Evolutionary conservation across 1,140 invertebrate species (phyloP), one percentile per base, ranked within the genome.

Genomic region (Argopecten irradians): DNA sequence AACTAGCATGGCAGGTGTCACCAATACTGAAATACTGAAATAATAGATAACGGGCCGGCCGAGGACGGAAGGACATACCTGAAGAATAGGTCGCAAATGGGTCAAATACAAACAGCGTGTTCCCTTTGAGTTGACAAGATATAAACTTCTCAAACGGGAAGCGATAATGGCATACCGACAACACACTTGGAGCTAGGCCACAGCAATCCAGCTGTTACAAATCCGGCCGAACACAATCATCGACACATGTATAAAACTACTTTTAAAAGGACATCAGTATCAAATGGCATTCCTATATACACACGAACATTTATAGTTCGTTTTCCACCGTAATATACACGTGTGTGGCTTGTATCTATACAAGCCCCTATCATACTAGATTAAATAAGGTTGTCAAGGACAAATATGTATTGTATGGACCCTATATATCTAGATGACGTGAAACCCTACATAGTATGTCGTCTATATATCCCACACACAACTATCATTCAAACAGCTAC

Each of bases 121-220:
- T 71, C n/a, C 55, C n/a, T 71, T 71, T 71, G 55, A 71, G 55
- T 71, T 71, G 55, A 71, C 55, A 28, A n/a, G 55, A 71, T 71
- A 28, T 71, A 71, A 71, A 71, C 55, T 71, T 71, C 22, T 28
- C 55, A 71, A 71, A 71, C 55, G 55, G 28, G 22, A 28, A 71
- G 55, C 2, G 55, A 71, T 71, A 71, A 71, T 71, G 22, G 55
- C 22, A 8, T 3, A 28, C n/a, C 22, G n/a, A n/a, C 11, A 28
- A 71, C 55, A 71, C 55, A 71, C 55, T 71, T 11, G 22, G 13
- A 19, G 8, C 5, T n/a, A 71, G 8, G 28, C n/a, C 8, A 71
- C 55, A 71, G 8, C 55, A 11, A 39, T 39, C 22, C 28, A n/a
- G 28, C 55, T 71, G 55, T 71, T n/a, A 28, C 55, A 71, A 3